Percentiles rank a stretch among this genome's conserved stretches.
Evolutionary conservation across 2,797 vertebrate genomes (phyloP).

Genomic region (Menidia menidia): DNA sequence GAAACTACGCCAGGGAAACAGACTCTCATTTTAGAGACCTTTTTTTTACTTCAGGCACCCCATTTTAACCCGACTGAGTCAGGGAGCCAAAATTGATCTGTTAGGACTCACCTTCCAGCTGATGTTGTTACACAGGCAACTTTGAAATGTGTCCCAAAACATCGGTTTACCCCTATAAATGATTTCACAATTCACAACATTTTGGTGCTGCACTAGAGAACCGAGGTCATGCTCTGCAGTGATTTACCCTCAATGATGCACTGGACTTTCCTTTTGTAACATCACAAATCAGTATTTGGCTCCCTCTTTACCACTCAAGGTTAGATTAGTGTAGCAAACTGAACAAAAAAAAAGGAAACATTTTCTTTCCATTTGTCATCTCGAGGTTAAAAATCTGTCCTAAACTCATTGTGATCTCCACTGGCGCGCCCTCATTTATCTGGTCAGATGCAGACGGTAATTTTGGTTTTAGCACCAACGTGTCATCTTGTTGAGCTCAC

Average conservation of each 20-base stretch:
- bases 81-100: no score
- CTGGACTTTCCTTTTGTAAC: background rate
- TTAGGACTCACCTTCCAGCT: no score
- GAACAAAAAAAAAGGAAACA: slow-evolving; percentile 1
- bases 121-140: background rate
- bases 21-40: background rate
- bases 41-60: no score
- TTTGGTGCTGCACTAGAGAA: background rate
- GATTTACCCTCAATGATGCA: background rate
- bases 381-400: background rate
- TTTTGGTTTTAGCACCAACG: slow-evolving; percentile 13
- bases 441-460: background rate
- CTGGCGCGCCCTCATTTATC: background rate
- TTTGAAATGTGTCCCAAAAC: background rate
- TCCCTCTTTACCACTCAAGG: background rate
- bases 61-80: no score
- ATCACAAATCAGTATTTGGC: background rate
- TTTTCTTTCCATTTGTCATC: background rate
- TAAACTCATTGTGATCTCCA: background rate
- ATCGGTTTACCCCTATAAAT: no score
- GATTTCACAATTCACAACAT: background rate
- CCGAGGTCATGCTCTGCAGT: background rate
- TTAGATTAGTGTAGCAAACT: background rate
- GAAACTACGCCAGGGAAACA: background rate
- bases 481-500: background rate